Evolutionary conservation across 1,140 invertebrate genomes (phyloP).

Genomic region (Bilobella aurantiaca): DNA sequence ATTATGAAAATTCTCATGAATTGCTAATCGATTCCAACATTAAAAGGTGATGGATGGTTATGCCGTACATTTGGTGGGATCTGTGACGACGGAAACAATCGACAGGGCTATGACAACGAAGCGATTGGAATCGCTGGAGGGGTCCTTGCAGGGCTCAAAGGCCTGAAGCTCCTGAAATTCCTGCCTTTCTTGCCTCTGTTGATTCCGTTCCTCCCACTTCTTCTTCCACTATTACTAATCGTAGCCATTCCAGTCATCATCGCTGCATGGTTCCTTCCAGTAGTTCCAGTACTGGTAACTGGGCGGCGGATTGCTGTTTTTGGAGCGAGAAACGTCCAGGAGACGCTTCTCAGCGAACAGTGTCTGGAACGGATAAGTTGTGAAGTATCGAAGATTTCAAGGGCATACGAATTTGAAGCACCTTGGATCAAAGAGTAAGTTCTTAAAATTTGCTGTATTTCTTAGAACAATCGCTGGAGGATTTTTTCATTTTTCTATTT

Average conservation of each 20-base stretch:
- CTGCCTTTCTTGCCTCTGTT: not conserved
- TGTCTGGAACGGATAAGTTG: constrained; percentile 8
- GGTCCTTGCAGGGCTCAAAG: not conserved
- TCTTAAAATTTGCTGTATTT: not conserved
- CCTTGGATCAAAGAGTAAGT: constrained; percentile 7
- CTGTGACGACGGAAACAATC: not conserved
- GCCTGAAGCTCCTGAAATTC: not conserved
- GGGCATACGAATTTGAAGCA: constrained; percentile 4
- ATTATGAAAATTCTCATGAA: too few relatives aligned
- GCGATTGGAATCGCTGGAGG: not conserved
- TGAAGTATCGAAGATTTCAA: not conserved
- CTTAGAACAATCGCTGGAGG: not conserved
- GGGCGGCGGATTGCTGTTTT: not conserved
- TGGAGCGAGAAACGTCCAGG: not conserved
- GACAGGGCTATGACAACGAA: not conserved
- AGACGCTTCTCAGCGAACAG: not conserved
- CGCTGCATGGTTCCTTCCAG: not conserved
- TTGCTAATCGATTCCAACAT: too few relatives aligned
- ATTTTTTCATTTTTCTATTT: not conserved
- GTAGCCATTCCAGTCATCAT: constrained; percentile 6
- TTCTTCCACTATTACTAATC: constrained; percentile 2
- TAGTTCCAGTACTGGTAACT: not conserved
- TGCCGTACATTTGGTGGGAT: not conserved
- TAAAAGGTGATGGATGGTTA: not conserved
- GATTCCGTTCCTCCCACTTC: not conserved